A percentile compares a stretch with the other conserved stretches of the same genome.
phyloP scores from a whole-genome alignment of 2,888 invertebrate genomes.

The Cheiracanthium punctorium region DNA sequence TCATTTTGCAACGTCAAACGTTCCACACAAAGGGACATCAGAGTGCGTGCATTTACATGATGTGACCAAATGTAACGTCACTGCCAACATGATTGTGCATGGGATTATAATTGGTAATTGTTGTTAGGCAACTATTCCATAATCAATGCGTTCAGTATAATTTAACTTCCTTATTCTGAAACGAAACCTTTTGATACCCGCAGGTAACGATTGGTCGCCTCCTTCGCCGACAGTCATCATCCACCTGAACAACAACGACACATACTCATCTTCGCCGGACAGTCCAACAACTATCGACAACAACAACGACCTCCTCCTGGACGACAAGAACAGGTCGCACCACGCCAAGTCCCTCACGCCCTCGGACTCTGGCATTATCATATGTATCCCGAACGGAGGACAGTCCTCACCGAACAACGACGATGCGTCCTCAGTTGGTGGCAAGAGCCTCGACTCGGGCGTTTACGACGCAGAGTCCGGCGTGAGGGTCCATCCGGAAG shows the following conservation, averaged over 20 bases:
- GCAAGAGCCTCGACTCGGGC: constrained; percentile 55
- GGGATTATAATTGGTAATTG: too few relatives aligned
- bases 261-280: not conserved
- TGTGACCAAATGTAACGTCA: too few relatives aligned
- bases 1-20: too few relatives aligned
- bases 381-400: constrained; percentile 23
- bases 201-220: constrained; percentile 15
- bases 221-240: constrained; percentile 31
- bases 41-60: too few relatives aligned
- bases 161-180: too few relatives aligned
- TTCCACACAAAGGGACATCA: too few relatives aligned
- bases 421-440: constrained; percentile 31
- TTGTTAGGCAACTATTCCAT: too few relatives aligned
- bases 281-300: not conserved
- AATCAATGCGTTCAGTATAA: too few relatives aligned
- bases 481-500: constrained; percentile 4
- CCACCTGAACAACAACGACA: not conserved
- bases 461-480: constrained; percentile 17
- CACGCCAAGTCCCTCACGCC: constrained; percentile 12
- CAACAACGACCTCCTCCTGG: constrained; percentile 17
- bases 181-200: too few relatives aligned
- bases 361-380: constrained; percentile 55
- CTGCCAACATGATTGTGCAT: too few relatives aligned
- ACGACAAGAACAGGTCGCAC: constrained; percentile 23
- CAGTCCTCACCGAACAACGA: too few relatives aligned